phyloP scores from a whole-genome alignment of 2,797 vertebrate genomes.

The Triplophysa yarkandensis region DNA sequence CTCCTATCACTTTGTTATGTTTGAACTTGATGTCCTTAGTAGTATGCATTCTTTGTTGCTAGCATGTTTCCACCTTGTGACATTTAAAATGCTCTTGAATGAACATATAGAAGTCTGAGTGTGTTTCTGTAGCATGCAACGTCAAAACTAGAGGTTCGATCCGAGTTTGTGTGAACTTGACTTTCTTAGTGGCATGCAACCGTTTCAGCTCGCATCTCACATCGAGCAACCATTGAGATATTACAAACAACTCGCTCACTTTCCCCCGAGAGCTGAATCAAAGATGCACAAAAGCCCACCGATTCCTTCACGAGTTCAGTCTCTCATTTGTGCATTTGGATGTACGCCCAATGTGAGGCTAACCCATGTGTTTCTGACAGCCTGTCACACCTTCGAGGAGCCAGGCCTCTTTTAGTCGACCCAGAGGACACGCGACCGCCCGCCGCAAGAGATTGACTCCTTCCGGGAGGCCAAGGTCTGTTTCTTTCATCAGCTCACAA shows the following conservation, averaged over 20 bases:
- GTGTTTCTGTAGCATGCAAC: too few relatives aligned
- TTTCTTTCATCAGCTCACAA: slow-evolving; percentile 55
- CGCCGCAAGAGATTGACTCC: slow-evolving; percentile 2
- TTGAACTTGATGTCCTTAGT: background rate
- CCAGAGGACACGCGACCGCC: background rate
- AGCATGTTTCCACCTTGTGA: too few relatives aligned
- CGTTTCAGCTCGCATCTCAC: background rate
- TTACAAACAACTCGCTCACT: slow-evolving; percentile 12
- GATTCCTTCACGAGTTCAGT: background rate
- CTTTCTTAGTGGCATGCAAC: background rate
- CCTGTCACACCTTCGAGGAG: slow-evolving; percentile 29
- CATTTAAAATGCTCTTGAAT: too few relatives aligned
- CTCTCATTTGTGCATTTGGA: slow-evolving; percentile 37
- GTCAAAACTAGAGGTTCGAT: too few relatives aligned
- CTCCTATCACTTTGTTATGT: too few relatives aligned
- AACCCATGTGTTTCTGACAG: slow-evolving; percentile 8
- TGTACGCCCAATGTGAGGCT: slow-evolving; percentile 1
- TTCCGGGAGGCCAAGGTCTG: slow-evolving; percentile 52
- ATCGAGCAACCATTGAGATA: slow-evolving; percentile 19
- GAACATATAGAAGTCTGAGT: too few relatives aligned
- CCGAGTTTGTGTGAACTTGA: too few relatives aligned
- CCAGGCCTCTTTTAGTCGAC: slow-evolving; percentile 13
- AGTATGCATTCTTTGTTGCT: background rate
- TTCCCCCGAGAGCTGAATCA: slow-evolving; percentile 2
- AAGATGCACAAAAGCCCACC: slow-evolving; percentile 1